Percentiles rank a stretch among this genome's conserved stretches.
Evolutionary conservation across 2,113 vertebrate species (phyloP).

Genomic region (Pristiophorus japonicus): DNA sequence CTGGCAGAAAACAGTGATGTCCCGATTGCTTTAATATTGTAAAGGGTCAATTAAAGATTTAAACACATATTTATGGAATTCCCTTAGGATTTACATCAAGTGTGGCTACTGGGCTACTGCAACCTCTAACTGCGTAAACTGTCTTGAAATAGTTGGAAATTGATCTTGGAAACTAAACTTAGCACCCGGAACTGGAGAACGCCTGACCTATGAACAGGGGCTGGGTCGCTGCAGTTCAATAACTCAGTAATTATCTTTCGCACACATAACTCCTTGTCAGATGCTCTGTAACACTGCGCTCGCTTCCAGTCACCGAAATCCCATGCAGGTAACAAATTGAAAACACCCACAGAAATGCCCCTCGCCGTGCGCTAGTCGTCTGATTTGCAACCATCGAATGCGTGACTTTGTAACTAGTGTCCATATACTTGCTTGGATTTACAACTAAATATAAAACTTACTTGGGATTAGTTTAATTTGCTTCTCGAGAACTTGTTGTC

Average conservation of each 20-base stretch:
- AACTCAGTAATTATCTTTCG: not conserved
- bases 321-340: too few relatives aligned
- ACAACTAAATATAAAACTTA: too few relatives aligned
- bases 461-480: not conserved
- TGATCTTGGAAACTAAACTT: not conserved
- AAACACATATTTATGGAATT: not conserved
- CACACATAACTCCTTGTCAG: not conserved
- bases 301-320: not conserved
- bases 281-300: not conserved
- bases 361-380: too few relatives aligned
- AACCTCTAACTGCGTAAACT: not conserved
- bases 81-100: too few relatives aligned
- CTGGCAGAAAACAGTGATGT: not conserved
- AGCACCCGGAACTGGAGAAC: not conserved
- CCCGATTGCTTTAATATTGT: not conserved
- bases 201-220: too few relatives aligned
- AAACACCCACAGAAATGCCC: too few relatives aligned
- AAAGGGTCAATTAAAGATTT: not conserved
- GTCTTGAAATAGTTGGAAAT: not conserved
- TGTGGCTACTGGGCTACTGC: too few relatives aligned
- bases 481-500: not conserved
- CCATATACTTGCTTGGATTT: not conserved
- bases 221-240: not conserved
- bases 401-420: not conserved
- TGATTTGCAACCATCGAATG: not conserved